Base-by-base conservation (phyloP, 2,797 vertebrate genomes). In the Ctenosaura bakeri region DNA sequence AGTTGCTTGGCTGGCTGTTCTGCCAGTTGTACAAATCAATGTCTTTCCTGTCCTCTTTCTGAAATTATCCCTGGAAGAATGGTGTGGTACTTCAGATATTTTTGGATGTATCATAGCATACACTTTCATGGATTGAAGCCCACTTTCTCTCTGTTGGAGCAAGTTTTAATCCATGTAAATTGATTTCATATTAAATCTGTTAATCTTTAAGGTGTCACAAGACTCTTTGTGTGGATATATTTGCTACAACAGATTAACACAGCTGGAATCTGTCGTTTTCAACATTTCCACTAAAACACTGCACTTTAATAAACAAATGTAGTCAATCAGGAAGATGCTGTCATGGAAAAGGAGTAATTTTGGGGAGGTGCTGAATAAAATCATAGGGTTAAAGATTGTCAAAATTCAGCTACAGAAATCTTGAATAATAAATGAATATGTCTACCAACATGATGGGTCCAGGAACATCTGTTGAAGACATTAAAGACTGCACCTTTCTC, bases 221-320 rank as follows among this genome's bases (percentile, higher is more conserved):
- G 80, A 32, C 22, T 77, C 32, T 76, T 83, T 64, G 42, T 78
- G 46, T 50, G 22, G 46, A 56, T 24, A 29, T 82, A 32, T 69
- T 78, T 89, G 59, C 73, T 84, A 20, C n/a, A 76, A 64, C 20
- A 84, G 38, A 66, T 56, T 18, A 76, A 66, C 59, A 78, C 73
- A 69, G 82, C 73, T 84, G 73, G 88, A 38, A 78, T 66, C n/a
- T 66, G 59, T 85, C 84, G 69, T 82, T 90, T 86, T 80, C 35
- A 91, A 62, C 1, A 83, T 62, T 88, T 88, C 13, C 59, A 50
- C 22, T n/a, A 71, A 46, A 86, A 2, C 2, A 87, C 35, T 85
- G 0, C 24, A 77, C 1, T 87, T 90, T 35, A 85, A 73, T 3
- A 1, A 78, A 56, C 85, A 89, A 90, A 89, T 77, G 2, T 87